Evolutionary conservation across 2,113 vertebrate genomes (phyloP).

Genomic region (Anser cygnoides): DNA sequence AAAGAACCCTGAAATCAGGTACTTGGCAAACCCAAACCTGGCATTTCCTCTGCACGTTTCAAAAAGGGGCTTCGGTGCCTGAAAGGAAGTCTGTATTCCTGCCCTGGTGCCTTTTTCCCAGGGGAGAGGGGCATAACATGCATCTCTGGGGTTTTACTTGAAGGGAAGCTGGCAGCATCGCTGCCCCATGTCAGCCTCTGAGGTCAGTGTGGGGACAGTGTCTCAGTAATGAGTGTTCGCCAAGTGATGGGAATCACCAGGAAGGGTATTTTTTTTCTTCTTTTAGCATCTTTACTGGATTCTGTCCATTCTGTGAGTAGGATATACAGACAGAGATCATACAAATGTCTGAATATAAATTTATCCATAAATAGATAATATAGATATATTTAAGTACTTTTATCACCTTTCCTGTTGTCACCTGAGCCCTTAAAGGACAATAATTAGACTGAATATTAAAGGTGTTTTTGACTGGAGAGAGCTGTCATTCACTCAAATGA

Average conservation of each 20-base stretch:
- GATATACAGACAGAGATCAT: background rate
- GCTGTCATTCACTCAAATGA: background rate
- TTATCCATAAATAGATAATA: background rate
- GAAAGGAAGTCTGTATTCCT: background rate
- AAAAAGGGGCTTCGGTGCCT: background rate
- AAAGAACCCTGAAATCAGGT: constrained; percentile 57
- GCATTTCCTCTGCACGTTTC: background rate
- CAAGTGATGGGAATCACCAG: background rate
- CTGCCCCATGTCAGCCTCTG: background rate
- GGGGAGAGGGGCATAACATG: background rate
- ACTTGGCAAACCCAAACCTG: constrained; percentile 16
- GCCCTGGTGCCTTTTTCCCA: background rate
- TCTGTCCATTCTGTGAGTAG: background rate
- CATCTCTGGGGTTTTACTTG: background rate
- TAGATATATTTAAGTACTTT: background rate
- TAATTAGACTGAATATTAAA: background rate
- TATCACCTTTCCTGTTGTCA: background rate
- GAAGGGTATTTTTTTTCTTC: background rate
- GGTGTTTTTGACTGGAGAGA: background rate
- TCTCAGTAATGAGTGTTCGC: background rate
- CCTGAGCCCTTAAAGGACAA: background rate
- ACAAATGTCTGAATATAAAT: background rate
- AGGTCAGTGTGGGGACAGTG: background rate
- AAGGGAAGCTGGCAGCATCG: background rate
- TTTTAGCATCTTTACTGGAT: background rate